phyloP scores from a whole-genome alignment of 2,888 invertebrate species.

The Epistrophe eligans region DNA sequence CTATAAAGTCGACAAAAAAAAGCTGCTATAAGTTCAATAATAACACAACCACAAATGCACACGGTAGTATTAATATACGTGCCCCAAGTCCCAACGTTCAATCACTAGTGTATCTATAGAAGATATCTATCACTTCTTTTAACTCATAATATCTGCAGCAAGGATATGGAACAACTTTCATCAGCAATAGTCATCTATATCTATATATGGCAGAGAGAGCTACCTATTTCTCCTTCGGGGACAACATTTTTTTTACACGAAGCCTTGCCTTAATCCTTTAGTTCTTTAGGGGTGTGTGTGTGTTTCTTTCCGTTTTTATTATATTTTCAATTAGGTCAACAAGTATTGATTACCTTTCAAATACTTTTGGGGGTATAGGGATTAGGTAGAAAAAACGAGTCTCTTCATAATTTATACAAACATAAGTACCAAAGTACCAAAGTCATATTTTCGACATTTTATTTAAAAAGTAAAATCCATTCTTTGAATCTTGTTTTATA shows the following conservation, averaged over 20 bases:
- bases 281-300: background rate
- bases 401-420: too few relatives aligned
- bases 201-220: constrained; percentile 45
- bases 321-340: constrained; percentile 68
- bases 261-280: constrained; percentile 32
- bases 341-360: too few relatives aligned
- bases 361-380: too few relatives aligned
- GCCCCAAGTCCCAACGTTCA: constrained; percentile 25
- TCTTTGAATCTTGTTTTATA: too few relatives aligned
- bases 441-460: too few relatives aligned
- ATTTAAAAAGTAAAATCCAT: too few relatives aligned
- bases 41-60: constrained; percentile 39
- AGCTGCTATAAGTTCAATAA: background rate
- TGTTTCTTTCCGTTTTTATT: constrained; percentile 9
- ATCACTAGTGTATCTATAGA: background rate
- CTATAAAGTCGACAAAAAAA: background rate
- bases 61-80: constrained; percentile 58
- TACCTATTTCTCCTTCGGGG: constrained; percentile 57
- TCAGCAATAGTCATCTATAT: constrained; percentile 18
- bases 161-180: constrained; percentile 41
- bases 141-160: constrained; percentile 6
- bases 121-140: constrained; percentile 32
- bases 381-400: too few relatives aligned
- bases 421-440: too few relatives aligned
- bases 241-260: constrained; percentile 56